Conservation (phyloP, 2,888 invertebrate genomes). For the Lasioglossum zephyrum region DNA sequence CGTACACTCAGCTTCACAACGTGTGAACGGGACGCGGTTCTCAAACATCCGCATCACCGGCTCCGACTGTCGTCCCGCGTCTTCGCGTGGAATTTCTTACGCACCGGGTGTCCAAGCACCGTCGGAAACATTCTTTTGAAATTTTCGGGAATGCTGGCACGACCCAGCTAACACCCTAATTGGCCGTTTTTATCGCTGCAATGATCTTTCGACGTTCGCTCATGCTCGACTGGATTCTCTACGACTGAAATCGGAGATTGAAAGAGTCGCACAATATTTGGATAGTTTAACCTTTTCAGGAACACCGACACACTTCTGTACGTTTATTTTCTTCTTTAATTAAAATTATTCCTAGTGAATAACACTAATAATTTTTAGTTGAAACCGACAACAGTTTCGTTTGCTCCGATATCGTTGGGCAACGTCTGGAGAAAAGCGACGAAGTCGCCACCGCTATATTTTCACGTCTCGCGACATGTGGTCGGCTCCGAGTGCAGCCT, state of each 20-base stretch:
- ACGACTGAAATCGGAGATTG: not conserved
- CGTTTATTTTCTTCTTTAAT: too few species aligned
- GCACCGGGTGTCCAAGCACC: constrained; percentile 49
- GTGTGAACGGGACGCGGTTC: constrained; percentile 80
- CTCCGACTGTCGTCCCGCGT: constrained; percentile 35
- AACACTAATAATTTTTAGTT: too few species aligned
- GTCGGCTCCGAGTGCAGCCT: not conserved
- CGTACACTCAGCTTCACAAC: constrained; percentile 84
- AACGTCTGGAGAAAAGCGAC: not conserved
- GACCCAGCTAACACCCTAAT: constrained; percentile 34
- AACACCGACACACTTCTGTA: not conserved
- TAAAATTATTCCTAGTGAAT: not conserved
- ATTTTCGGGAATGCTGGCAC: constrained; percentile 43
- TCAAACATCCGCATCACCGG: constrained; percentile 68
- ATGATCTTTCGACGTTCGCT: not conserved
- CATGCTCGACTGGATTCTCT: not conserved
- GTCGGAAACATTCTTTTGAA: constrained; percentile 41
- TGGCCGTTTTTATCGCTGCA: constrained; percentile 37
- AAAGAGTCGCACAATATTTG: not conserved
- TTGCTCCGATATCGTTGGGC: not conserved
- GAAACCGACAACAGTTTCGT: not conserved
- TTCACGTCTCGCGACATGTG: not conserved
- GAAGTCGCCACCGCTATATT: not conserved
- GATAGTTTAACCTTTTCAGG: not conserved
- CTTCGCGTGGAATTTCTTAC: constrained; percentile 58